phyloP scores from a whole-genome alignment of 2,888 invertebrate genomes.

The Odontothrips loti region DNA sequence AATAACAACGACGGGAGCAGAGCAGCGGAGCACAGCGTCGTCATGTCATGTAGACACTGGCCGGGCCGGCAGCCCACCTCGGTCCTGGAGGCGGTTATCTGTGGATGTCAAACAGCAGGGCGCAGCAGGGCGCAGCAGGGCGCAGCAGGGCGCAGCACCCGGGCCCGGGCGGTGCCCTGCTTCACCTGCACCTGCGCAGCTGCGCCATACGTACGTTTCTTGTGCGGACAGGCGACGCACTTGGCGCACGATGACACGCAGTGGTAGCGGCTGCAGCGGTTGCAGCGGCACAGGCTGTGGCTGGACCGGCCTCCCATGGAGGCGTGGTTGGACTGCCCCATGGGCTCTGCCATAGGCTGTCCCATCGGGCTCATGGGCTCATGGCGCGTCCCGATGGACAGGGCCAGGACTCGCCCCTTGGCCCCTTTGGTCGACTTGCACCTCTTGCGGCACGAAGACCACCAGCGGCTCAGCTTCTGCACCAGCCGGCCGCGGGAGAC shows the following conservation, averaged over 20 bases:
- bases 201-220: conserved; percentile 21
- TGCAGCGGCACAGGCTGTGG: conserved; percentile 16
- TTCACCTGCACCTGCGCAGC: not conserved
- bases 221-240: not conserved
- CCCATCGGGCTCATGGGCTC: not conserved
- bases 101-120: not conserved
- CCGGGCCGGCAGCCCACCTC: no score
- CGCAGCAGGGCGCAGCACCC: not conserved
- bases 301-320: conserved; percentile 1
- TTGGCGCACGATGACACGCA: not conserved
- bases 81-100: not conserved
- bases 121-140: not conserved
- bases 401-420: not conserved
- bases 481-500: conserved; percentile 8
- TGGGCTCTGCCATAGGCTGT: not conserved
- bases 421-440: not conserved
- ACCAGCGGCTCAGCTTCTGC: conserved; percentile 16
- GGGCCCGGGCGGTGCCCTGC: not conserved
- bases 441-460: conserved; percentile 19
- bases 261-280: conserved; percentile 17
- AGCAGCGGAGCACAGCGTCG: no score
- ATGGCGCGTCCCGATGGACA: not conserved
- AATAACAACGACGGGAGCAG: no score
- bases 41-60: no score
- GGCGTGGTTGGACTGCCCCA: not conserved